Evolutionary conservation across 2,113 vertebrate species (phyloP).

Genomic region (Raphicerus campestris): DNA sequence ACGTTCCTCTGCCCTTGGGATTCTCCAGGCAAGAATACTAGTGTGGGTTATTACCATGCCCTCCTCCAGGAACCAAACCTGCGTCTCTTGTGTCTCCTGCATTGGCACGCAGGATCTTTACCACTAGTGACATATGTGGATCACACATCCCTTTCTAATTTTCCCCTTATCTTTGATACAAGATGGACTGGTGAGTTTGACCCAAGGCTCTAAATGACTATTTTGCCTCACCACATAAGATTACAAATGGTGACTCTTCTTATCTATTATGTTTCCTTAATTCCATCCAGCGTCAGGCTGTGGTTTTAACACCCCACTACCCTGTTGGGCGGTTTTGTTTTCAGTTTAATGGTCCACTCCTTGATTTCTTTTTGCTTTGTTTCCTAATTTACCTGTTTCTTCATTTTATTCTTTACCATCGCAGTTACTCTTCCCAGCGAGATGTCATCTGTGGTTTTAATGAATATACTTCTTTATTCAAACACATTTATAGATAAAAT

Average conservation of each 20-base stretch:
- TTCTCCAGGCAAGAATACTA: background rate
- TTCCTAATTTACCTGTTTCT: background rate
- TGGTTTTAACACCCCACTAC: background rate
- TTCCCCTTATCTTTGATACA: background rate
- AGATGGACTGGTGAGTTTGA: background rate
- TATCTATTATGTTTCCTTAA: background rate
- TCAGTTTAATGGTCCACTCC: background rate
- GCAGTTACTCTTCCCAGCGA: background rate
- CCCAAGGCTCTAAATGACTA: background rate
- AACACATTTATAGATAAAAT: background rate
- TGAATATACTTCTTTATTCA: background rate
- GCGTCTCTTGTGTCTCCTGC: background rate
- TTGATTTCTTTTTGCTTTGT: background rate
- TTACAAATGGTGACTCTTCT: background rate
- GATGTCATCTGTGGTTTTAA: background rate
- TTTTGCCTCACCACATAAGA: background rate
- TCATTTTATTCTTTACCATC: background rate
- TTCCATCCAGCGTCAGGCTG: background rate
- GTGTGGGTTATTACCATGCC: background rate
- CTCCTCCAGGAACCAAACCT: background rate
- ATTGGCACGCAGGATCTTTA: background rate
- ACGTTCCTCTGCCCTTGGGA: background rate
- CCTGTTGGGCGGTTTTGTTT: fast-evolving
- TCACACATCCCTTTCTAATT: background rate
- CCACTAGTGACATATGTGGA: background rate